phyloP scores from a whole-genome alignment of 2,888 invertebrate species.

The Acholoe squamosa region DNA sequence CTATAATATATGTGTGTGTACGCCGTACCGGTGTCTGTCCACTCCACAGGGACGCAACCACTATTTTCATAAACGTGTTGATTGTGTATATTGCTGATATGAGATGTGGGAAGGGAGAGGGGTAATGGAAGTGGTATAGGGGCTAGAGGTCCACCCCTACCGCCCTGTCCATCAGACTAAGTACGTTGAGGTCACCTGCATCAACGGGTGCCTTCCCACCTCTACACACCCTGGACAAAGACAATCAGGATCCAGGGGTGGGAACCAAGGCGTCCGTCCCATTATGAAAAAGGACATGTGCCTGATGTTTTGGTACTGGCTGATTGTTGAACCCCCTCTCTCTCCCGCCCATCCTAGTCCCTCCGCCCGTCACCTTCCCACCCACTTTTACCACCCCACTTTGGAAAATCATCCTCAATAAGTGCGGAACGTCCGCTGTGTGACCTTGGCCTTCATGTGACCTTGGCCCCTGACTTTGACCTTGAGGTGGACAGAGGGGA shows the following conservation, averaged over 20 bases:
- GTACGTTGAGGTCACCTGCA: not conserved
- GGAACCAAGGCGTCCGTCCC: not conserved
- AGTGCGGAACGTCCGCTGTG: not conserved
- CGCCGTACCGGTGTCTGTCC: no score
- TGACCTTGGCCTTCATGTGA: not conserved
- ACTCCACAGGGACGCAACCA: no score
- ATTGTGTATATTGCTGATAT: no score
- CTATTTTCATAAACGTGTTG: no score
- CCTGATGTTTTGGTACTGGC: not conserved
- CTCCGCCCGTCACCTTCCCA: not conserved
- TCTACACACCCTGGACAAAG: not conserved
- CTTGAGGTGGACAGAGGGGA: not conserved
- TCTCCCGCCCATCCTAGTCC: not conserved
- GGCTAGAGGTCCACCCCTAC: not conserved
- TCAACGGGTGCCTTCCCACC: not conserved
- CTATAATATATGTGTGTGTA: no score
- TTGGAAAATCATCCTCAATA: not conserved
- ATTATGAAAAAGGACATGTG: not conserved
- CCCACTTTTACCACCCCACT: not conserved
- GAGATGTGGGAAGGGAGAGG: not conserved
- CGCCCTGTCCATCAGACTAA: not conserved
- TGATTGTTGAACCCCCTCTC: not conserved
- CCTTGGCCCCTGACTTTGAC: slow-evolving; percentile 21
- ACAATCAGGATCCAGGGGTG: not conserved
- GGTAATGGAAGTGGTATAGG: not conserved